Evolutionary conservation across 2,888 invertebrate species (phyloP).

Genomic region (Spilosoma lubricipeda): DNA sequence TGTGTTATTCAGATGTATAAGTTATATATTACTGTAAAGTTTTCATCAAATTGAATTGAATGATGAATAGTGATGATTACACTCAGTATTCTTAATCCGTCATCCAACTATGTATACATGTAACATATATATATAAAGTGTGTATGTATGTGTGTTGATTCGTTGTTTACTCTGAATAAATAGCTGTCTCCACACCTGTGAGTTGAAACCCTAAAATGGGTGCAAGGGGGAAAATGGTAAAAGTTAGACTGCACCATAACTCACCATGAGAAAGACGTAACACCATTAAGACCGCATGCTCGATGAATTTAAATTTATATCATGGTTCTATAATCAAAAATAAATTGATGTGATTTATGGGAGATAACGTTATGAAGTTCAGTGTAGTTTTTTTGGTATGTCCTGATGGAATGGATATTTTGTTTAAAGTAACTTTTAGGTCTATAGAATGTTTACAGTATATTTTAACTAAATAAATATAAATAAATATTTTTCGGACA

Average conservation of each 20-base stretch:
- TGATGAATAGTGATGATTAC: no score
- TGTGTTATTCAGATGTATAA: no score
- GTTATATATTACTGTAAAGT: no score
- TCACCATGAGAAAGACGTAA: constrained; percentile 46
- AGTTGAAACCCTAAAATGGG: constrained; percentile 43
- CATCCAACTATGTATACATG: no score
- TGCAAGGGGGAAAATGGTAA: constrained; percentile 47
- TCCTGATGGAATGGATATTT: neutral
- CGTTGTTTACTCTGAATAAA: neutral
- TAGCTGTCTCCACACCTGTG: constrained; percentile 13
- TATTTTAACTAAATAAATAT: neutral
- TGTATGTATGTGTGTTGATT: neutral
- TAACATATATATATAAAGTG: no score
- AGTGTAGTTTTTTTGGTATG: neutral
- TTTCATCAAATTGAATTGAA: no score
- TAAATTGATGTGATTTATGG: constrained; percentile 9
- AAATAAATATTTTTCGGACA: no score
- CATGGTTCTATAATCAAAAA: constrained; percentile 27
- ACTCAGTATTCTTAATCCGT: no score
- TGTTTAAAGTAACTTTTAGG: neutral
- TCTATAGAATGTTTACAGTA: neutral
- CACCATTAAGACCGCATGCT: constrained; percentile 33
- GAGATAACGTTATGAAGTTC: neutral
- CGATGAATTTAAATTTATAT: constrained; percentile 46
- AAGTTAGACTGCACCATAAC: constrained; percentile 48